Base-by-base conservation (phyloP, 2,113 vertebrate species). In the Jaculus jaculus region DNA sequence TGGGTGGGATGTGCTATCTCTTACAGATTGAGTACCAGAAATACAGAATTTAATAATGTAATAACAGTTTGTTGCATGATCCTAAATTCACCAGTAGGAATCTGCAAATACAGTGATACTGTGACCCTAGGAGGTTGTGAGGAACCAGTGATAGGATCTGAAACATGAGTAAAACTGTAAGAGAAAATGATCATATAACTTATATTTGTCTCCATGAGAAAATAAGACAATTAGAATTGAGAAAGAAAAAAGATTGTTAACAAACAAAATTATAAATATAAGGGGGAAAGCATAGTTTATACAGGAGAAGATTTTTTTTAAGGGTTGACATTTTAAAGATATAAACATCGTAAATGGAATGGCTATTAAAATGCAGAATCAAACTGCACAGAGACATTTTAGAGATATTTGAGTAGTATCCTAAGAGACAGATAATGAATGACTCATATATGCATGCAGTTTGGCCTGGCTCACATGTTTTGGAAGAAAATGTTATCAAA, bases 241-340 rank as follows among this genome's bases (percentile, higher is more conserved):
- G 39, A 89, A 58, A 26, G 15, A 65, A 72, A 58, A 85, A 94
- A 34, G 51, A 37, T 39, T 86, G 90, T 74, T 86, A 79, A 90
- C 39, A 72, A 83, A 81, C 60, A 92, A 58, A 95, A 69, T 77
- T 72, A 32, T 72, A 95, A 94, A 78, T 81, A 32, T 87, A 88
- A 69, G 32, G 24, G 24, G 20, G 18, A 34, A 84, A 2, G 37
- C 81, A 8, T 39, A 89, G 54, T 60, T 84, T 51, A 81, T 77
- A 74, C 95, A 74, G 93, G 61, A 95, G 37, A 65, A 92, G 30
- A 15, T 69, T 75, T 42, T 72, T 0, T 21, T 58, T 82, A 81
- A 91, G 94, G 93, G 92, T 4, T 95, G 87, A 87, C 89, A 95
- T 96, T 97, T 95, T 87, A 87, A 96, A 97, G 84, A 69, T 58